phyloP scores from a whole-genome alignment of 2,113 vertebrate genomes.

The Toxotes jaculatrix region DNA sequence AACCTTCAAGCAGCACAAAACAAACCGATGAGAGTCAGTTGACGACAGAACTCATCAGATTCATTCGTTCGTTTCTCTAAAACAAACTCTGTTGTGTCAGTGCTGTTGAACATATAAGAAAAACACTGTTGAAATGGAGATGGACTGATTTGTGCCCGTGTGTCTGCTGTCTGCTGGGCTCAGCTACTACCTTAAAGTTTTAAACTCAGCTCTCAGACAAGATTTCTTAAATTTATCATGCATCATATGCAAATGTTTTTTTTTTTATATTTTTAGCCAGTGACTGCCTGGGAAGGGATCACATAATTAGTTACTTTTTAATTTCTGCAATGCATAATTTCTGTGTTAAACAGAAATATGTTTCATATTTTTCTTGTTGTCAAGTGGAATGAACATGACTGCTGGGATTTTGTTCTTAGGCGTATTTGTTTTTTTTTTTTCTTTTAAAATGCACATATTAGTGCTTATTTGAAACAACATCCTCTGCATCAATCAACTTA shows the following conservation, averaged over 20 bases:
- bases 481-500: not conserved
- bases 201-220: not conserved
- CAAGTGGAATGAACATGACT: not conserved
- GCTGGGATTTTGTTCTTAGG: not conserved
- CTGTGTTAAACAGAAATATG: not conserved
- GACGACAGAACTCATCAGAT: not conserved
- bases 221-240: not conserved
- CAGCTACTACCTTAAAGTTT: not conserved
- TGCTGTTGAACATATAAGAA: not conserved
- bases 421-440: too few relatives aligned
- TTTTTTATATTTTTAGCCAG: not conserved
- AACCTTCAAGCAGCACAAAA: not conserved
- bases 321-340: not conserved
- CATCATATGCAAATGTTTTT: not conserved
- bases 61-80: not conserved
- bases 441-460: not conserved
- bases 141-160: not conserved
- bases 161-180: not conserved
- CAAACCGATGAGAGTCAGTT: not conserved
- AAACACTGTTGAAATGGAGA: not conserved
- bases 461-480: not conserved
- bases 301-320: not conserved
- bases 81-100: not conserved
- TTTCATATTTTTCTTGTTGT: not conserved
- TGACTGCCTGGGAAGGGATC: not conserved